These are phyloP conservation scores for Drosophila saltans DNA, from an alignment of 1,140 invertebrate genomes.

Conservation along the genomic window DNA sequence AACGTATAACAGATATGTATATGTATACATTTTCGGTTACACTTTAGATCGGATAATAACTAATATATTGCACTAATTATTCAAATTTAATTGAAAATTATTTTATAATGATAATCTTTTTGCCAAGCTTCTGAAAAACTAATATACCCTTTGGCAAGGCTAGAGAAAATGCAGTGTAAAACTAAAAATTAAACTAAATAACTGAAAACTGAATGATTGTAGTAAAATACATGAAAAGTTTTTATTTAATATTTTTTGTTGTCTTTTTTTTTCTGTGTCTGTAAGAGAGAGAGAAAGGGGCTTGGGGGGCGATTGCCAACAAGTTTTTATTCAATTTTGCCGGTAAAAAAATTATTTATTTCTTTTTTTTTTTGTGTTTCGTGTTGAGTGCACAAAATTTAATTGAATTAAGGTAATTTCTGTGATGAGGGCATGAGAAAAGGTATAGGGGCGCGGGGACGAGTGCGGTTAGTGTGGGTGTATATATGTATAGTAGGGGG, in stretches of 20 bases:
- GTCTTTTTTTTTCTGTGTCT: constrained; percentile 9
- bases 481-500: background rate
- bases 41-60: too few species aligned
- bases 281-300: background rate
- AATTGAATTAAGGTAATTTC: constrained; percentile 66
- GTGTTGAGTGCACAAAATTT: constrained; percentile 30
- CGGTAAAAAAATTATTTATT: constrained; percentile 29
- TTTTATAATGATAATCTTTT: too few species aligned
- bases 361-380: constrained; percentile 8
- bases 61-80: too few species aligned
- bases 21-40: too few species aligned
- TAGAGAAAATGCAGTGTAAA: too few species aligned
- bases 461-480: background rate
- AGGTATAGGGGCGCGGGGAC: constrained; percentile 1
- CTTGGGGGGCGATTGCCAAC: background rate
- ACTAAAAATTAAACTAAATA: constrained; percentile 17
- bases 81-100: too few species aligned
- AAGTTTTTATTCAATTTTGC: constrained; percentile 43
- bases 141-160: too few species aligned
- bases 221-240: constrained; percentile 24
- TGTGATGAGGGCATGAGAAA: constrained; percentile 2
- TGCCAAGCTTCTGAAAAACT: too few species aligned
- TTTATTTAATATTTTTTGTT: constrained; percentile 12
- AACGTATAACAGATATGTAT: too few species aligned
- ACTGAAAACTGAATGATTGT: constrained; percentile 43